Conservation (phyloP, 2,888 invertebrate species). For the Metopia argyrocephala region DNA sequence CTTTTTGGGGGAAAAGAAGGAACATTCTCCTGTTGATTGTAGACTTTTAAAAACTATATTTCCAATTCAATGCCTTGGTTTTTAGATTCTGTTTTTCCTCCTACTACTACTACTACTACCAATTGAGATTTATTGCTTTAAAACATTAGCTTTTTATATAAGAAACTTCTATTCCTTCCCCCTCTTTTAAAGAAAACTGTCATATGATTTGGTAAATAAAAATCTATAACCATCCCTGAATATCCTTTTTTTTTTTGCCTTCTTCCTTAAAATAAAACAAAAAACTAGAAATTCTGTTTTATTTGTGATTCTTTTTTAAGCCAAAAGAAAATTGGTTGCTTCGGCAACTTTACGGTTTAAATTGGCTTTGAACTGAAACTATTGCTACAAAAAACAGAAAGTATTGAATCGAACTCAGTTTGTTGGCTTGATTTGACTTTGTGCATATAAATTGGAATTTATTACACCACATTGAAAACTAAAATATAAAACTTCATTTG, state of each 20-base stretch:
- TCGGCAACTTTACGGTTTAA: not conserved
- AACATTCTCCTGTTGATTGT: not conserved
- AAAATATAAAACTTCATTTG: constrained; percentile 26
- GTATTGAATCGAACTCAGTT: no score
- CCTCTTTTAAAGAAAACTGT: not conserved
- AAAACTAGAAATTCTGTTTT: constrained; percentile 8
- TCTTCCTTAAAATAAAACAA: no score
- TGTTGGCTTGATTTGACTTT: constrained; percentile 33
- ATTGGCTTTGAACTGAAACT: constrained; percentile 28
- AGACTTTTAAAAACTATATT: not conserved
- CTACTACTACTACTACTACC: not conserved
- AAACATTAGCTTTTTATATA: not conserved
- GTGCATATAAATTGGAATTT: constrained; percentile 64
- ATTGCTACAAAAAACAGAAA: no score
- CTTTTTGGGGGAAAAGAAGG: no score
- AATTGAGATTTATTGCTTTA: constrained; percentile 52
- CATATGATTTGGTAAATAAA: not conserved
- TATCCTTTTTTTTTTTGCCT: not conserved
- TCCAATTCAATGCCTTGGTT: constrained; percentile 23
- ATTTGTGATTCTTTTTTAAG: constrained; percentile 32
- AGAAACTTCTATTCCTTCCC: not conserved
- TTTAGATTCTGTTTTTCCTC: not conserved
- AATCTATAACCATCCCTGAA: no score
- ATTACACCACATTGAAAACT: constrained; percentile 50
- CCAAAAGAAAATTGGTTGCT: constrained; percentile 31